phyloP scores from a whole-genome alignment of 2,113 vertebrate species.

The Muntiacus reevesi region DNA sequence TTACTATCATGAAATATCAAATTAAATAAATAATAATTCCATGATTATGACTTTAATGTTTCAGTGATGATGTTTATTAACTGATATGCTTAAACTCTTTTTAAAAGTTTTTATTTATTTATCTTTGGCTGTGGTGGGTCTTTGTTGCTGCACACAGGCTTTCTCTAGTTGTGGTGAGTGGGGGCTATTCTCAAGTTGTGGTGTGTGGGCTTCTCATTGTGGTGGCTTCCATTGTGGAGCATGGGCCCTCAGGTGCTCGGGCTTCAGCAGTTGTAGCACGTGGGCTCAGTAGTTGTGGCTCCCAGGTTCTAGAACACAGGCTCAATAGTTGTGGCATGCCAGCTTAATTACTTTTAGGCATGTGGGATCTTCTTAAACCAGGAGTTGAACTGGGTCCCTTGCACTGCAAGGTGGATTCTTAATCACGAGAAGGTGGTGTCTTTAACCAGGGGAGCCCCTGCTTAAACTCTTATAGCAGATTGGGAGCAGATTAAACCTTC shows the following conservation, averaged over 20 bases:
- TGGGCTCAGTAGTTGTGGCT: neutral
- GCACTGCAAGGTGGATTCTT: neutral
- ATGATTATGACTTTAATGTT: neutral
- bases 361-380: neutral
- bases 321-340: neutral
- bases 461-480: neutral
- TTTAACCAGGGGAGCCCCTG: neutral
- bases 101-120: neutral
- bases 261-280: neutral
- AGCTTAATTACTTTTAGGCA: neutral
- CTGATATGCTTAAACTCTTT: neutral
- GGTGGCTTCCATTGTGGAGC: neutral
- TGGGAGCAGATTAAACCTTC: neutral
- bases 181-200: neutral
- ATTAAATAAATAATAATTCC: neutral
- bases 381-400: neutral
- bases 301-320: neutral
- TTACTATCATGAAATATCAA: neutral
- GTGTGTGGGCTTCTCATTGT: neutral
- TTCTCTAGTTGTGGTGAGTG: neutral
- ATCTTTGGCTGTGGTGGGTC: neutral
- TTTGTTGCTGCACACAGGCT: neutral
- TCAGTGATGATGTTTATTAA: neutral
- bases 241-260: accelerated
- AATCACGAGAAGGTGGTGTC: neutral